Conservation (phyloP, 2,888 invertebrate species). For the Eupithecia subumbrata region DNA sequence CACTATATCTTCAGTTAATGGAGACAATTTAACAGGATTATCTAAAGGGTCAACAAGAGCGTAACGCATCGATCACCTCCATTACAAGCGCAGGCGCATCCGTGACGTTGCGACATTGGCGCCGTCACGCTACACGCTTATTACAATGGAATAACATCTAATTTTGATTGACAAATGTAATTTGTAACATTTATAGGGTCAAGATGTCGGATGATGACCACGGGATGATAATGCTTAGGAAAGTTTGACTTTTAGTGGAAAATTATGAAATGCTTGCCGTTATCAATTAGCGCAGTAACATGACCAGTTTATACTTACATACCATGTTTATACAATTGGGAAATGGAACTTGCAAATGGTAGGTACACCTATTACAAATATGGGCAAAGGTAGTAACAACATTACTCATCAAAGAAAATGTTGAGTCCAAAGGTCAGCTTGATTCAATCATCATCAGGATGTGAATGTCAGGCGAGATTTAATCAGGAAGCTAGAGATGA, state of each 20-base stretch:
- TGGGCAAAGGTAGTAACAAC: not conserved
- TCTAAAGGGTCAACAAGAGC: constrained; percentile 45
- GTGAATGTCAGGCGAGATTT: constrained; percentile 33
- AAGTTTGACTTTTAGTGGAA: constrained; percentile 27
- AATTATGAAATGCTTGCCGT: not conserved
- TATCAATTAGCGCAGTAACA: not conserved
- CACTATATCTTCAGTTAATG: constrained; percentile 12
- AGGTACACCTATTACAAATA: not conserved
- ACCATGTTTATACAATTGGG: not conserved
- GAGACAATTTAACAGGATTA: constrained; percentile 38
- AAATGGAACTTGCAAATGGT: not conserved
- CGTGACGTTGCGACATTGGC: constrained; percentile 39
- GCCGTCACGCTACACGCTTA: constrained; percentile 18
- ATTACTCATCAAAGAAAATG: constrained; percentile 5
- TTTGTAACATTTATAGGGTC: constrained; percentile 35
- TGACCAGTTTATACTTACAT: too few species aligned
- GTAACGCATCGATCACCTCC: constrained; percentile 43
- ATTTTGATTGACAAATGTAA: constrained; percentile 22
- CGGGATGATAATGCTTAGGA: constrained; percentile 30
- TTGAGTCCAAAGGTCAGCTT: not conserved
- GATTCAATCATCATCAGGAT: constrained; percentile 30
- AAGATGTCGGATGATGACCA: constrained; percentile 42
- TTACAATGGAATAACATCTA: constrained; percentile 16
- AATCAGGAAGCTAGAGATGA: constrained; percentile 36
- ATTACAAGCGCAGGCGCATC: constrained; percentile 37